Evolutionary conservation across 2,888 invertebrate species (phyloP).

Genomic region (Pasiphila rectangulata): DNA sequence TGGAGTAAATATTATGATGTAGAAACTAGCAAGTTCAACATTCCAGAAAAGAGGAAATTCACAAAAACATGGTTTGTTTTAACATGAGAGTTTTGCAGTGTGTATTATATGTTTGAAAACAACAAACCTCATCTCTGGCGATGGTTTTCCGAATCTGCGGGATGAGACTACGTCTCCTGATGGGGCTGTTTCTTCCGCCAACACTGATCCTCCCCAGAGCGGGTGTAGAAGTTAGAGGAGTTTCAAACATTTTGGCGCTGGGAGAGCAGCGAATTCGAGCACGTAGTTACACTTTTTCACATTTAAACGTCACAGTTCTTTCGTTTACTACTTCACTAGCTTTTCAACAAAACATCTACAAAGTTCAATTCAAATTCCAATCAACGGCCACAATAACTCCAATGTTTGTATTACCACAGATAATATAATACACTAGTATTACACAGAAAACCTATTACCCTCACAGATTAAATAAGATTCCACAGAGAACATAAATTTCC

Average conservation of each 20-base stretch:
- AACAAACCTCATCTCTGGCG: slow-evolving; percentile 56
- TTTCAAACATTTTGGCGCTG: slow-evolving; percentile 54
- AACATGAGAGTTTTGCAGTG: no score
- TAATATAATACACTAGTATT: no score
- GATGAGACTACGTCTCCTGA: slow-evolving; percentile 61
- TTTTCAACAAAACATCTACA: neutral
- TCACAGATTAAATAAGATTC: no score
- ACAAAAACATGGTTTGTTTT: no score
- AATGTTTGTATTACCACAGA: no score
- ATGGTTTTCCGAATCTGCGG: slow-evolving; percentile 47
- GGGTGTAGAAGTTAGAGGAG: slow-evolving; percentile 58
- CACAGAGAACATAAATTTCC: no score
- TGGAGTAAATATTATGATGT: no score
- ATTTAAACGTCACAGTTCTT: neutral
- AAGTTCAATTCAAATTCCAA: slow-evolving; percentile 4
- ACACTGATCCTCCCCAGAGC: slow-evolving; percentile 53
- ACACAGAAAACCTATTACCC: no score
- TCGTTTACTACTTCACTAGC: neutral
- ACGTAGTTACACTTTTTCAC: neutral
- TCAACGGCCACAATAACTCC: slow-evolving; percentile 5
- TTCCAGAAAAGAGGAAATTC: no score
- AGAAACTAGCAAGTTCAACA: no score
- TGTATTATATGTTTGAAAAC: neutral
- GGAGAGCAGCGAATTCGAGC: slow-evolving; percentile 17
- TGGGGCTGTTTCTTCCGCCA: slow-evolving; percentile 66